Evolutionary conservation across 1,140 invertebrate genomes (phyloP).

Genomic region (Pseudomyrmex sp.): DNA sequence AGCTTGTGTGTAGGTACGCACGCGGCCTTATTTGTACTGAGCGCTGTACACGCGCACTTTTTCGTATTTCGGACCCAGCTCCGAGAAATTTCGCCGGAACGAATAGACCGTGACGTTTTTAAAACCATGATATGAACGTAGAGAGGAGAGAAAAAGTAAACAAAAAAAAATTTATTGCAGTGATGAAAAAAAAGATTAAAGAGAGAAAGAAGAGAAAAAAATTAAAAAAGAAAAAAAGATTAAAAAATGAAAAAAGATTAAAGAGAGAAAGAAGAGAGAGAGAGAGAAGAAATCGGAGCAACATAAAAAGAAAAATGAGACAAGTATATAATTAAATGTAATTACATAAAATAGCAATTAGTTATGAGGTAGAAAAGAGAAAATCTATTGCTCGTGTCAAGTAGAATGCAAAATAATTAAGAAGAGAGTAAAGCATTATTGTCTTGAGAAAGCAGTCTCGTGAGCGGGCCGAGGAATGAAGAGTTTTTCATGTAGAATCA

Average conservation of each 20-base stretch:
- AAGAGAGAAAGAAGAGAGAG: not conserved
- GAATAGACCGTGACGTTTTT: conserved; percentile 36
- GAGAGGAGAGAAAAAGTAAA: not conserved
- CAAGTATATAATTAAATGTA: too few species aligned
- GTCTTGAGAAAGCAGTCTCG: conserved; percentile 6
- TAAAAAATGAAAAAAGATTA: not conserved
- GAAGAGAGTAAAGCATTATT: conserved; percentile 1
- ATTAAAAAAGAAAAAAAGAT: not conserved
- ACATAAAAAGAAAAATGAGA: too few species aligned
- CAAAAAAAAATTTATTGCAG: not conserved
- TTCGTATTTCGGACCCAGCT: conserved; percentile 63
- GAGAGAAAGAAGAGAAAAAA: too few species aligned
- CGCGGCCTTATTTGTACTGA: conserved; percentile 71
- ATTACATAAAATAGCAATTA: too few species aligned
- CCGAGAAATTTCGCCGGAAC: conserved; percentile 10
- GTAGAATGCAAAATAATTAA: too few species aligned
- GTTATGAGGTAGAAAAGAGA: too few species aligned
- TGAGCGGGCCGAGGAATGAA: conserved; percentile 11
- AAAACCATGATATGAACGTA: not conserved
- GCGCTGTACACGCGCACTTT: conserved; percentile 50
- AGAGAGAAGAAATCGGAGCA: not conserved
- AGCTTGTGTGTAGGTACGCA: conserved; percentile 59
- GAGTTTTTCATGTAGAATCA: not conserved
- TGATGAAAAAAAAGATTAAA: not conserved
- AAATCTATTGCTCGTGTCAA: too few species aligned